Percentiles rank a stretch among this genome's conserved stretches.
Evolutionary conservation across 2,797 vertebrate species (phyloP).

Genomic region (Chloroceryle amazona): DNA sequence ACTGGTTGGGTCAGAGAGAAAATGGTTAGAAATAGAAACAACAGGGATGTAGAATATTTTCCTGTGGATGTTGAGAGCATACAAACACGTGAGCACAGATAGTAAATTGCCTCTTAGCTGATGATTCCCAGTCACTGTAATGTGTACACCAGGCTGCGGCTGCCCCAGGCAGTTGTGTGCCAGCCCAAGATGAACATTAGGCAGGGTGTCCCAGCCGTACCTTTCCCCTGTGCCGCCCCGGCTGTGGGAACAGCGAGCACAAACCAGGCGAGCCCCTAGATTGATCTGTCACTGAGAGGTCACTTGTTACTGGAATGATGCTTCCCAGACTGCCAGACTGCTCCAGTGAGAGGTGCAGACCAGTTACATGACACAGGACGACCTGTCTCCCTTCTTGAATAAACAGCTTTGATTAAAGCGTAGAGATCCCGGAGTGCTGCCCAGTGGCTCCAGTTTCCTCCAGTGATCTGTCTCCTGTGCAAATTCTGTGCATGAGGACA

Average conservation of each 20-base stretch:
- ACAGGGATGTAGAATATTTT: too few species aligned
- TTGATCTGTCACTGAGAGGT: fast-evolving
- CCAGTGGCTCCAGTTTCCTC: neutral
- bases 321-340: neutral
- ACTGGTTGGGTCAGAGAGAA: neutral
- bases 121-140: neutral
- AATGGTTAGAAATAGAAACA: neutral
- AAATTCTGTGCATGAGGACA: fast-evolving
- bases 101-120: neutral
- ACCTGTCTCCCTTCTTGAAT: neutral
- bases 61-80: neutral
- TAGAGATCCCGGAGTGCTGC: fast-evolving
- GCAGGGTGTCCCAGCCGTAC: fast-evolving
- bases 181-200: neutral
- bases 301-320: fast-evolving
- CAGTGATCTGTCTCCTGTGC: neutral
- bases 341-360: fast-evolving
- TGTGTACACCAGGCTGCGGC: fast-evolving
- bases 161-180: neutral
- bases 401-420: neutral
- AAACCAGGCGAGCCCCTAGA: fast-evolving
- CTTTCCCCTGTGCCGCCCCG: fast-evolving
- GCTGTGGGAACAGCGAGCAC: fast-evolving
- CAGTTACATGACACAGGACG: fast-evolving
- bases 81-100: neutral